A percentile compares a stretch with the other conserved stretches of the same genome.
phyloP scores from a whole-genome alignment of 2,113 vertebrate species.

The Heloderma charlesbogerti region DNA sequence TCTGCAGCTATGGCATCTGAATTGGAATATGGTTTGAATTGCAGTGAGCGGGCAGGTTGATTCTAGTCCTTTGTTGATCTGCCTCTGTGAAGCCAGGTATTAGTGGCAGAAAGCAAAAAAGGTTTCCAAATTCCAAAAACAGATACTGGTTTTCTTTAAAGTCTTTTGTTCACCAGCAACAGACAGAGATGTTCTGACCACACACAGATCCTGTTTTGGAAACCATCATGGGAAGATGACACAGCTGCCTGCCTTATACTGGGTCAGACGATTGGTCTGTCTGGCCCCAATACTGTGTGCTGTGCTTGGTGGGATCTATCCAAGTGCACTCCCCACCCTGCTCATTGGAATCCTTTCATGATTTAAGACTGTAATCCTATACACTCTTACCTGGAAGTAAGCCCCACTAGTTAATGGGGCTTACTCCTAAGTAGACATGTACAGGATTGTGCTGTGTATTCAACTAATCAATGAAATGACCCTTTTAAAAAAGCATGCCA shows the following conservation, averaged over 20 bases:
- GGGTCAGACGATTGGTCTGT: neutral
- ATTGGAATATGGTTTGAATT: constrained; percentile 29
- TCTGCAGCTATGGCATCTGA: constrained; percentile 42
- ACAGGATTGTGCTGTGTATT: neutral
- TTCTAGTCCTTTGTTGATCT: constrained; percentile 63
- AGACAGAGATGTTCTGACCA: constrained; percentile 74
- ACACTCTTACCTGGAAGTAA: neutral
- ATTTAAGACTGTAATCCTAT: neutral
- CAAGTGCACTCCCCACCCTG: neutral
- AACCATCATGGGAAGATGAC: constrained; percentile 45
- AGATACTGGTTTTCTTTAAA: constrained; percentile 72
- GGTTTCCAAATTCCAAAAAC: constrained; percentile 70
- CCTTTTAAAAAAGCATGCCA: constrained; percentile 60
- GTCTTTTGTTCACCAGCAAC: constrained; percentile 69
- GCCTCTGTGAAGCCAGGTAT: constrained; percentile 67
- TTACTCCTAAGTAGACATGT: neutral
- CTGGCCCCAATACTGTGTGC: neutral
- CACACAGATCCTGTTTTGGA: constrained; percentile 66
- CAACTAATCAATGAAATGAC: neutral
- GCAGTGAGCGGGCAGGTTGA: constrained; percentile 60
- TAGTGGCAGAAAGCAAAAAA: constrained; percentile 70
- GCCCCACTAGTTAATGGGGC: neutral
- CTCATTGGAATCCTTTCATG: neutral
- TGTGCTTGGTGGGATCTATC: neutral
- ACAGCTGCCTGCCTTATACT: too few relatives aligned